Base-by-base conservation (phyloP, 2,797 vertebrate genomes). In the Natrix natrix region DNA sequence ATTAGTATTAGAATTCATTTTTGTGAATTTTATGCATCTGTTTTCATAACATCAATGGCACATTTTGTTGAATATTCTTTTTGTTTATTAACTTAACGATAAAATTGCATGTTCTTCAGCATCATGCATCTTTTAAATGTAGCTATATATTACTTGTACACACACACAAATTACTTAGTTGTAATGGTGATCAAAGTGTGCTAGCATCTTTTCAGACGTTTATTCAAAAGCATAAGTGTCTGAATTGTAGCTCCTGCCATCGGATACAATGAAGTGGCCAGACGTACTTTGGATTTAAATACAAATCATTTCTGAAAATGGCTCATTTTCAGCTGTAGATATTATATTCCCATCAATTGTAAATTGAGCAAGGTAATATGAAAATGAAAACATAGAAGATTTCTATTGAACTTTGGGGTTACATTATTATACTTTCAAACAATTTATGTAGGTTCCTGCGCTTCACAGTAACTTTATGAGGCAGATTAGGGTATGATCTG, bases 61-160 rank as follows among this genome's bases (percentile, higher is more conserved):
- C 7, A 16, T 74, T 74, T 74, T 37, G n/a, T 74, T 74, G 32
- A 16, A 37, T 74, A 74, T 74, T 37, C 69, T 74, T 74, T 17
- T 74, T 37, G 43, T 43, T 20, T 69, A 92, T 92, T 87, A 92
- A 93, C 13, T 92, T 60, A 24, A 26, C 57, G 28, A 88, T 93
- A n/a, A 22, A 60, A 91, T 43, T 14, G 54, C 86, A 91, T n/a
- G 52, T 91, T 57, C 43, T 54, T 59, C 54, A 56, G 32, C 16
- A 26, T 20, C 32, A 32, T 37, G n/a, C 6, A 74, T 20, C n/a
- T 37, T 8, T 74, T 74, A 74, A 74, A 74, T 74, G 32, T 37
- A 74, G 32, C n/a, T 66, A 1, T 13, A 66, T 66, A 66, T 66
- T n/a, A 66, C 63, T 20, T 16, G 5, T 52, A 52, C 5, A 5